Conservation (phyloP, 2,113 vertebrate genomes). For the Neolamprologus sp. region DNA sequence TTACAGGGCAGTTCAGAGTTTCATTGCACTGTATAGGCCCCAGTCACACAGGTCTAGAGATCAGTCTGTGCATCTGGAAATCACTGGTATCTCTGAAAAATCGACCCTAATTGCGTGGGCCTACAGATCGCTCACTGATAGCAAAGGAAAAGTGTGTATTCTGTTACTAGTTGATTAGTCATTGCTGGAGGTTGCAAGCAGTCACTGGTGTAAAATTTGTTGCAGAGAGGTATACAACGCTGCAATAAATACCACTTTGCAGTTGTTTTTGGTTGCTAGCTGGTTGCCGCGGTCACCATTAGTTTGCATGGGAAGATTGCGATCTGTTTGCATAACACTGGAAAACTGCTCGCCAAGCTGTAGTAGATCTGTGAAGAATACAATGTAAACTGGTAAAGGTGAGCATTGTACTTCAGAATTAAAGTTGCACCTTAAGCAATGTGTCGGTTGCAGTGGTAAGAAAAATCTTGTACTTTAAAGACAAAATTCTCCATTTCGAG, state of each 20-base stretch:
- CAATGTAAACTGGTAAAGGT: not conserved
- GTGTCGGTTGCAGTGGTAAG: not conserved
- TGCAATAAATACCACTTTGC: not conserved
- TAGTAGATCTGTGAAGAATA: not conserved
- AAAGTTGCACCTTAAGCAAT: not conserved
- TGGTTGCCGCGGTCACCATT: not conserved
- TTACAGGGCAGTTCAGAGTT: not conserved
- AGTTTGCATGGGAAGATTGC: not conserved
- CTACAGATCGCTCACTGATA: not conserved
- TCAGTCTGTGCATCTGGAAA: not conserved
- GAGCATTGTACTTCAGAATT: not conserved
- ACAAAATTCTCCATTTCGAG: not conserved
- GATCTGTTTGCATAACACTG: not conserved
- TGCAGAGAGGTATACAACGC: not conserved
- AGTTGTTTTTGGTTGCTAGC: not conserved
- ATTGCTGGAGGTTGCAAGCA: not conserved
- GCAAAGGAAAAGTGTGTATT: not conserved
- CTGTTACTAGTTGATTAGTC: not conserved
- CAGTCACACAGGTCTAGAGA: not conserved
- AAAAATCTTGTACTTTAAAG: not conserved
- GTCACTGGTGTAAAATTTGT: not conserved
- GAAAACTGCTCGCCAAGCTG: not conserved
- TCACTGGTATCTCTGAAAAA: not conserved
- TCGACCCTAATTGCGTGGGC: not conserved
- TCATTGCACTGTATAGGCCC: not conserved